Evolutionary conservation across 35 echinoderm and acorn worm genomes (phyloP).

Genomic region (Lytechinus pictus): DNA sequence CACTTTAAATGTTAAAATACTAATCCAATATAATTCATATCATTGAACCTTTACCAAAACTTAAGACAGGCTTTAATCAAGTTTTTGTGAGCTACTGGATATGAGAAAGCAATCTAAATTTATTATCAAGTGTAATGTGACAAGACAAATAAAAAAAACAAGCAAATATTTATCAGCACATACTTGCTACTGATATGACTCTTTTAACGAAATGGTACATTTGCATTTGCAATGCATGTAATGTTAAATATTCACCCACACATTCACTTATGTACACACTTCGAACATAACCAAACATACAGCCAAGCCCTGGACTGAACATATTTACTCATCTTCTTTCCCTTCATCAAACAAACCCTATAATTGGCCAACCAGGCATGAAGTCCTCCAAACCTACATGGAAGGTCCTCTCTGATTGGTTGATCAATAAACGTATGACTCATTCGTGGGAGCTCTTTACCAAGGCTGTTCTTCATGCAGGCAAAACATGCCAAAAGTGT

Average conservation of each 20-base stretch:
- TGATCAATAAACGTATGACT: neutral
- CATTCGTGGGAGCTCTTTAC: neutral
- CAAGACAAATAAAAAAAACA: neutral
- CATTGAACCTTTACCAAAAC: too few species aligned
- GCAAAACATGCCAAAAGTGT: neutral
- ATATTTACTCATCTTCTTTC: slow-evolving; percentile 19
- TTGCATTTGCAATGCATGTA: neutral
- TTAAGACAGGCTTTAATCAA: too few species aligned
- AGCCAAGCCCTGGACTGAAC: neutral
- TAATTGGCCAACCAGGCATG: neutral
- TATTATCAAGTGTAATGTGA: neutral
- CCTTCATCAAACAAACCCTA: neutral
- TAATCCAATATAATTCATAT: too few species aligned
- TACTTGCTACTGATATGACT: neutral
- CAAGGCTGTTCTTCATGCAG: neutral
- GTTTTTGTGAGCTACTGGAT: neutral
- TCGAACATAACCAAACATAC: neutral
- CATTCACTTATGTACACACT: neutral
- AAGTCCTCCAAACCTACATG: neutral
- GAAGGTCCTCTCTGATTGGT: neutral
- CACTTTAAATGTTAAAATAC: too few species aligned
- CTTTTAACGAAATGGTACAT: neutral
- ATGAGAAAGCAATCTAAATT: neutral
- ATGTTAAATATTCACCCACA: neutral
- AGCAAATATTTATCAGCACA: neutral